Evolutionary conservation across 2,797 vertebrate species (phyloP), one percentile per base, ranked within the genome.

Genomic region (Gadopsis bispinosus): DNA sequence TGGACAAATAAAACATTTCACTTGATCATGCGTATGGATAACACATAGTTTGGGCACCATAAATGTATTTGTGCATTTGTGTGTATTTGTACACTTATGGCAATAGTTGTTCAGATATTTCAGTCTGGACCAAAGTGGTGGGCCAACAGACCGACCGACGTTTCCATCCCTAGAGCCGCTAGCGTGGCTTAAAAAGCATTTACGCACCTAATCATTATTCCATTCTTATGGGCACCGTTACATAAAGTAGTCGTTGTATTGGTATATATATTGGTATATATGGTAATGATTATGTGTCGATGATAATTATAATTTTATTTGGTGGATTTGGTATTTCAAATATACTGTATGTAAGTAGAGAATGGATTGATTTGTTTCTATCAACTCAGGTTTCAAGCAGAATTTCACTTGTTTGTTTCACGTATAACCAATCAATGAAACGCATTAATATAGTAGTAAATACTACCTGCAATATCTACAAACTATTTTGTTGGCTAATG

Each of bases 401-500:
- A 39, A 39, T 39, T 39, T 39, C 37, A 37, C 37, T 11, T 39
- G 10, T 9, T 10, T 50, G 43, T 11, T 37, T 13, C n/a, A 70
- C 2, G 47, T n/a, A 33, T 41, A n/a, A 60, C 2, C 22, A 50
- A 58, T 1, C 4, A 60, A 9, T 58, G 5, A n/a, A 31, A 69
- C 45, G 4, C 20, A 54, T 43, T 47, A 55, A 41, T 54, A 29
- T 26, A 33, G 13, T 2, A 50, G 58, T 74, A 59, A 77, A 69
- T 39, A n/a, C 7, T 11, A 73, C 10, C 14, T 51, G 4, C 10
- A 39, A 3, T 78, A 62, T 76, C 56, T 59, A 48, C 10, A 75
- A 73, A 54, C 20, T 41, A 73, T 68, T 54, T 63, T 58, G 10
- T 2, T 39, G 26, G 22, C 62, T 77, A 66, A 75, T 77, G 17